Conservation (phyloP, 2,888 invertebrate genomes). For the Abrostola tripartita region DNA sequence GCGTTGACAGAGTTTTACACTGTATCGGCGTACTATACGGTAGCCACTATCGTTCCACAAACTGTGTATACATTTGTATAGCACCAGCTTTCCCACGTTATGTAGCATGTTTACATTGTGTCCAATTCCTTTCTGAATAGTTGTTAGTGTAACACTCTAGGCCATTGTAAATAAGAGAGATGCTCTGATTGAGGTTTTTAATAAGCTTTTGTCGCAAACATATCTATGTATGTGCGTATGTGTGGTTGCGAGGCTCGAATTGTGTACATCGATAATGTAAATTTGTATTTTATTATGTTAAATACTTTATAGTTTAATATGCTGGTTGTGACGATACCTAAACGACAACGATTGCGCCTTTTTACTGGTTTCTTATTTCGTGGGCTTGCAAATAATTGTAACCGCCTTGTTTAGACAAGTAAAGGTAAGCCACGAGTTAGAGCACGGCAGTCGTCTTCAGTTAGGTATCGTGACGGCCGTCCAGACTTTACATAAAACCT, state of each 20-base stretch:
- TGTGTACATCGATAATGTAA: conserved; percentile 62
- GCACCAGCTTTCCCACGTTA: conserved; percentile 65
- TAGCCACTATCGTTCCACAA: conserved; percentile 35
- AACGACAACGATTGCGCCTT: conserved; percentile 5
- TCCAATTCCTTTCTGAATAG: conserved; percentile 76
- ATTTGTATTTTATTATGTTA: conserved; percentile 56
- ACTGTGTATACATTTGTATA: conserved; percentile 37
- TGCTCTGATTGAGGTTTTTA: conserved; percentile 71
- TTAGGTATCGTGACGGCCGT: conserved; percentile 15
- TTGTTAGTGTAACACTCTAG: conserved; percentile 69
- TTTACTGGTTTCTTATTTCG: conserved; percentile 1
- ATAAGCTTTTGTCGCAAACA: conserved; percentile 87
- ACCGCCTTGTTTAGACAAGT: conserved; percentile 24
- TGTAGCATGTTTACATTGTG: conserved; percentile 70
- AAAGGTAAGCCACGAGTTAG: conserved; percentile 14
- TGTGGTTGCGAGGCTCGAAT: conserved; percentile 69
- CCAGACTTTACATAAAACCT: conserved; percentile 17
- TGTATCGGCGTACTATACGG: conserved; percentile 51
- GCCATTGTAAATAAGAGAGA: conserved; percentile 71
- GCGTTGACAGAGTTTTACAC: conserved; percentile 77
- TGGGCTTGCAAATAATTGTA: conserved; percentile 24
- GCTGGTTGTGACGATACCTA: conserved; percentile 5
- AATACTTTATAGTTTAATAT: conserved; percentile 25
- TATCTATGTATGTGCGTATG: conserved; percentile 79
- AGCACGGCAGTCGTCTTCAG: conserved; percentile 1